Evolutionary conservation across 2,797 vertebrate genomes (phyloP), one percentile per base, ranked within the genome.

Genomic region (Caiman crocodilus): DNA sequence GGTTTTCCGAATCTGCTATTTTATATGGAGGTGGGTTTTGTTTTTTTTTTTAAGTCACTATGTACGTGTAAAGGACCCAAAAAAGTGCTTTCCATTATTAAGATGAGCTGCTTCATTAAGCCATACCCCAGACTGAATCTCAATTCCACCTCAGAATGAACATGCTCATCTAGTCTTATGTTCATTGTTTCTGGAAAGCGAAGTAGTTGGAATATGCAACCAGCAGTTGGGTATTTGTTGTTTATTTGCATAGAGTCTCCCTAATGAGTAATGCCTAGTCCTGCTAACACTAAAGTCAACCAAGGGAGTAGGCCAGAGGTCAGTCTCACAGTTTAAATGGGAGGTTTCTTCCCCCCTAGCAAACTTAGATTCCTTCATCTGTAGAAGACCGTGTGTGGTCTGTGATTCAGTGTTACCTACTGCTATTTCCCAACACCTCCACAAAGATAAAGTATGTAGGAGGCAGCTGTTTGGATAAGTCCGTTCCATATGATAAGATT

Each of bases 391-490:
- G 2, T 93, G 90, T 91, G 94, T 94, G 87, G 89, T 94, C 91
- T 3, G 2, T 60, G 69, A 67, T 75, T 65, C 92, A 89, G 90
- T 92, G 88, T 89, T 76, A 71, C 67, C 76, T 55, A 32, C 86
- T 57, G 75, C 80, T 78, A 88, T 91, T 95, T 73, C 82, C 81
- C 81, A 84, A 90, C 90, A 85, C 76, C 35, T 88, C 50, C 78
- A 75, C 35, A 85, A 76, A 92, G 87, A 96, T 67, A 90, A 90
- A 94, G 88, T 64, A 75, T n/a, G 90, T 93, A 91, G 79, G 87
- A 94, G 91, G 76, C 81, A 90, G 87, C 60, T 94, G 84, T 94
- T 92, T 94, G 92, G 89, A 88, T 84, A 93, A 94, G 82, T 71
- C 59, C 56, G 85, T 26, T 87, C 88, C 84, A 82, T 76, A 79